Conservation (phyloP, 2,888 invertebrate genomes). For the Tipula lateralis region DNA sequence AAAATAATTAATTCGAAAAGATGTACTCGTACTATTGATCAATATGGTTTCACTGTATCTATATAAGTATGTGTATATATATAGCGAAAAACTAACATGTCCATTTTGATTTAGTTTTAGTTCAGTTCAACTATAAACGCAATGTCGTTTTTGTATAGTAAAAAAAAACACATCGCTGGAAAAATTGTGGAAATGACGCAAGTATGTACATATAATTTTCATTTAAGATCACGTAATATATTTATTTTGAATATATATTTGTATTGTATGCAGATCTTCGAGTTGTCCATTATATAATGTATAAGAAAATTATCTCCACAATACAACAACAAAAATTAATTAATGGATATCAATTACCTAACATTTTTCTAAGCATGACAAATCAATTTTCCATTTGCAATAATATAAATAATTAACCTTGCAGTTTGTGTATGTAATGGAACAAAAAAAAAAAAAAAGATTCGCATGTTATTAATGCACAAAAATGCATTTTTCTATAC, state of each 20-base stretch:
- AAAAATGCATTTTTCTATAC: neutral
- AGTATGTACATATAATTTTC: neutral
- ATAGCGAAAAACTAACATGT: neutral
- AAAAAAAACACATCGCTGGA: neutral
- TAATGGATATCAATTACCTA: conserved; percentile 24
- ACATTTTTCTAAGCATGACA: conserved; percentile 9
- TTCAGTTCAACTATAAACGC: neutral
- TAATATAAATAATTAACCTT: neutral
- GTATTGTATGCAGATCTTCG: neutral
- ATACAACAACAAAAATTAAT: neutral
- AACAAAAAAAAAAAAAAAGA: neutral
- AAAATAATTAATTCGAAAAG: neutral
- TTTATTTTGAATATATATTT: neutral
- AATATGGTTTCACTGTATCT: neutral
- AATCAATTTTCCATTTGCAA: neutral
- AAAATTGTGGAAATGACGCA: conserved; percentile 4
- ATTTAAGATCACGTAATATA: neutral
- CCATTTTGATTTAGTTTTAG: neutral
- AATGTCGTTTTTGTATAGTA: neutral
- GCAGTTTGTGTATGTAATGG: neutral
- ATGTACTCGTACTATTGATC: neutral
- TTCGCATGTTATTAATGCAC: conserved; percentile 24
- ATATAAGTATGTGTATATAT: no score
- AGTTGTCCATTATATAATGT: neutral
- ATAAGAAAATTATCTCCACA: neutral